These are phyloP conservation scores for Sclerurus mexicanus DNA, from an alignment of 2,113 vertebrate species.

Conservation along the genomic window DNA sequence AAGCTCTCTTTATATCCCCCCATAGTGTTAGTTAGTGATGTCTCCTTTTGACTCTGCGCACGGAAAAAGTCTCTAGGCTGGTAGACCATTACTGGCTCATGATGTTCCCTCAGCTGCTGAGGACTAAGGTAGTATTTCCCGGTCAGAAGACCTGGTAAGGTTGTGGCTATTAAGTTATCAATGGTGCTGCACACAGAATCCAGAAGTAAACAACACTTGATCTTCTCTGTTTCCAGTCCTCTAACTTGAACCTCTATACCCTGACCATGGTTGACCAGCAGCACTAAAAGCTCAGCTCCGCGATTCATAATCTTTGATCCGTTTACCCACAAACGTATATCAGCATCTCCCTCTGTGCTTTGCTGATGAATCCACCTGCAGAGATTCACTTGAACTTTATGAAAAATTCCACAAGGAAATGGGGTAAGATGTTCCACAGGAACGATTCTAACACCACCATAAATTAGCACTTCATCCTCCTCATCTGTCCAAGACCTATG, in stretches of 20 bases:
- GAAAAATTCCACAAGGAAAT: conserved; percentile 95
- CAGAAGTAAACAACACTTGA: conserved; percentile 90
- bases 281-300: conserved; percentile 87
- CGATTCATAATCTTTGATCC: conserved; percentile 88
- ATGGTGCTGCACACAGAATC: conserved; percentile 93
- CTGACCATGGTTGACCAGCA: conserved; percentile 97
- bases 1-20: conserved; percentile 96
- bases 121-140: conserved; percentile 95
- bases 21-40: conserved; percentile 93
- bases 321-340: conserved; percentile 92
- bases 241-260: conserved; percentile 94
- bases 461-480: conserved; percentile 87
- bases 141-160: conserved; percentile 88
- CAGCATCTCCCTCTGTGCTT: conserved; percentile 84
- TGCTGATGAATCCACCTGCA: conserved; percentile 97
- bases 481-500: conserved; percentile 96
- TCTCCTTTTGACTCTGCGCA: conserved; percentile 89
- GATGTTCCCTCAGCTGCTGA: conserved; percentile 93
- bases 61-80: conserved; percentile 96
- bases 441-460: conserved; percentile 91
- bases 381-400: conserved; percentile 97
- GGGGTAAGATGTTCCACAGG: conserved; percentile 93
- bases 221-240: conserved; percentile 85
- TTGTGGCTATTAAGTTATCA: conserved; percentile 90
- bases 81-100: conserved; percentile 95